Evolutionary conservation across 2,113 vertebrate genomes (phyloP).

Genomic region (Toxostoma redivivum): DNA sequence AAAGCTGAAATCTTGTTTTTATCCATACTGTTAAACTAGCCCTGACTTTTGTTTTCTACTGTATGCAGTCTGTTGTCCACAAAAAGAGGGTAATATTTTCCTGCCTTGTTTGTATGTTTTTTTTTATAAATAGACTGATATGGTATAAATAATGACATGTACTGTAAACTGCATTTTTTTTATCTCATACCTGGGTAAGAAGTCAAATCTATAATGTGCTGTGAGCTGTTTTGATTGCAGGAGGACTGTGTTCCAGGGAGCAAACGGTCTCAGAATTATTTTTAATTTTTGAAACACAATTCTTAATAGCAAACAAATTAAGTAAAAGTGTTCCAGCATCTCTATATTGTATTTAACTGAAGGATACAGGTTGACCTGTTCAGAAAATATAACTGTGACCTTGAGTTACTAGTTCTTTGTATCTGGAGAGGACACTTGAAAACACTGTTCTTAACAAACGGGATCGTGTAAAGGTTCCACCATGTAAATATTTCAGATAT

Average conservation of each 20-base stretch:
- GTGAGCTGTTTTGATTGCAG: constrained; percentile 54
- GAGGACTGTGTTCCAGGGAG: constrained; percentile 59
- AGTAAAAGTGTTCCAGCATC: constrained; percentile 64
- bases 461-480: constrained; percentile 73
- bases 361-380: constrained; percentile 67
- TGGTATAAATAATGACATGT: constrained; percentile 60
- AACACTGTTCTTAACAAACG: constrained; percentile 76
- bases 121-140: constrained; percentile 46
- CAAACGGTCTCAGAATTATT: constrained; percentile 59
- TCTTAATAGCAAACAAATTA: constrained; percentile 59
- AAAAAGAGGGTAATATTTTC: constrained; percentile 45
- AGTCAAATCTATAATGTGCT: constrained; percentile 17
- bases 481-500: constrained; percentile 83
- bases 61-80: constrained; percentile 33
- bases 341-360: constrained; percentile 70
- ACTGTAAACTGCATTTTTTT: constrained; percentile 71
- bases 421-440: constrained; percentile 72
- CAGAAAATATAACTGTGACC: constrained; percentile 67
- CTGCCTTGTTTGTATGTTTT: constrained; percentile 55
- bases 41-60: constrained; percentile 54
- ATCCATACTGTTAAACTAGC: constrained; percentile 38
- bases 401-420: constrained; percentile 70
- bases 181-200: constrained; percentile 64
- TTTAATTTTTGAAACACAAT: constrained; percentile 61
- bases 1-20: constrained; percentile 27